These are phyloP conservation scores for Paramormyrops kingsleyae DNA, from an alignment of 2,113 vertebrate genomes.

Conservation along the genomic window DNA sequence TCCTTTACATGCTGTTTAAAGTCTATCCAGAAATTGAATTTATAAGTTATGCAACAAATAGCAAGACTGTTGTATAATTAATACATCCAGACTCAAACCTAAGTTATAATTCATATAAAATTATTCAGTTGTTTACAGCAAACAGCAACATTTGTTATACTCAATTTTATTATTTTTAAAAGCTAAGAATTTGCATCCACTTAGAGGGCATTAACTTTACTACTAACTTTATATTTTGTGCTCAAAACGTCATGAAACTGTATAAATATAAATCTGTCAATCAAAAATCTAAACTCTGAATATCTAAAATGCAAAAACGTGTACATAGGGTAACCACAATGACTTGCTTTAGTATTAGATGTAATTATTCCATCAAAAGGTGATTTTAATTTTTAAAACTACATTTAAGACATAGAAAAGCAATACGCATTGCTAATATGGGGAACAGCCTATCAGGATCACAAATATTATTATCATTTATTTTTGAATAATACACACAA, in stretches of 20 bases:
- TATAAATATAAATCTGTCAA: neutral
- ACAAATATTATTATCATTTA: neutral
- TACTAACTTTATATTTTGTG: too few relatives aligned
- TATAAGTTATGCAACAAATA: too few relatives aligned
- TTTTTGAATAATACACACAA: neutral
- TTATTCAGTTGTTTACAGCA: constrained; percentile 3
- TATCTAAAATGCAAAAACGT: constrained; percentile 8
- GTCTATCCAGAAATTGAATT: too few relatives aligned
- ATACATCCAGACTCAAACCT: neutral
- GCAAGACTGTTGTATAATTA: neutral
- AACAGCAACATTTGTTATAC: constrained; percentile 4
- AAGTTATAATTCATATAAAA: constrained; percentile 5
- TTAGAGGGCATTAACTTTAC: neutral
- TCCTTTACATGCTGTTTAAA: too few relatives aligned
- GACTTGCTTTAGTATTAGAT: neutral
- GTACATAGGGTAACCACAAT: neutral
- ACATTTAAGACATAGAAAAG: neutral
- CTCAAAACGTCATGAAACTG: neutral
- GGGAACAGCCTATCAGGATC: constrained; percentile 1
- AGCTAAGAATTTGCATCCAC: neutral
- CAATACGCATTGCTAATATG: neutral
- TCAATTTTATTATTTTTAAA: neutral
- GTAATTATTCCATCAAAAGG: too few relatives aligned
- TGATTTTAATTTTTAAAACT: neutral
- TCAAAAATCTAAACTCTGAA: constrained; percentile 2